Conservation (phyloP, 1,140 invertebrate species). For the Theocolax elegans region DNA sequence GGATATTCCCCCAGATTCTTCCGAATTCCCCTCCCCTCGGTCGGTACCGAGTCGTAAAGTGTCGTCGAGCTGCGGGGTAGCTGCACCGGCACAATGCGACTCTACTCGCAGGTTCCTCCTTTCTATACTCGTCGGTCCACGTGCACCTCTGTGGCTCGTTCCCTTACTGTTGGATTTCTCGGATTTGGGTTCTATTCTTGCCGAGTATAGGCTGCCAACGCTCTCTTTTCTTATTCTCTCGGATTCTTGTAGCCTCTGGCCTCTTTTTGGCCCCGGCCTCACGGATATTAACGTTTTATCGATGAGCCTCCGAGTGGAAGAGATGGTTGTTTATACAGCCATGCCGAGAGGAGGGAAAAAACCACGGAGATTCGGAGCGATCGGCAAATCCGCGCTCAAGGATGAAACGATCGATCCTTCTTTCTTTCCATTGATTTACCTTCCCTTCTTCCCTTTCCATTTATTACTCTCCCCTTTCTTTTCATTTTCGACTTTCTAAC, state of each 20-base stretch:
- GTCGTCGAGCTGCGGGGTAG: constrained; percentile 3
- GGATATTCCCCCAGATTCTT: too few relatives aligned
- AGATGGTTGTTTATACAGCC: constrained; percentile 2
- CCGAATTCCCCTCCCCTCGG: too few relatives aligned
- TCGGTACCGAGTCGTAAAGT: constrained; percentile 40
- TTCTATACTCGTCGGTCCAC: neutral
- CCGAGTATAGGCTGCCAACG: too few relatives aligned
- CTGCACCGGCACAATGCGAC: constrained; percentile 1
- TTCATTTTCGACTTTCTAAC: too few relatives aligned
- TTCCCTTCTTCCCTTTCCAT: neutral
- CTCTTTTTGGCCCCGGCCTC: neutral
- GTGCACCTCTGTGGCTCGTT: neutral
- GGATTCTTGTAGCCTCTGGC: too few relatives aligned
- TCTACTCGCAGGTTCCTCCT: neutral
- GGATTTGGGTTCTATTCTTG: too few relatives aligned
- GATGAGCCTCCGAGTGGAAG: constrained; percentile 33
- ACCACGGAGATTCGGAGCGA: neutral
- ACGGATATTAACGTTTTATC: constrained; percentile 38
- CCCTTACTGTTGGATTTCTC: too few relatives aligned
- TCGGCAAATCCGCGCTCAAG: constrained; percentile 6
- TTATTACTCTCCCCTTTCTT: neutral
- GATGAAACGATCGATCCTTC: constrained; percentile 22
- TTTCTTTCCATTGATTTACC: neutral
- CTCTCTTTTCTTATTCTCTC: too few relatives aligned
- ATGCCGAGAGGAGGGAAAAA: neutral